Conservation (phyloP, 2,888 invertebrate genomes). For the Plagodis pulveraria region DNA sequence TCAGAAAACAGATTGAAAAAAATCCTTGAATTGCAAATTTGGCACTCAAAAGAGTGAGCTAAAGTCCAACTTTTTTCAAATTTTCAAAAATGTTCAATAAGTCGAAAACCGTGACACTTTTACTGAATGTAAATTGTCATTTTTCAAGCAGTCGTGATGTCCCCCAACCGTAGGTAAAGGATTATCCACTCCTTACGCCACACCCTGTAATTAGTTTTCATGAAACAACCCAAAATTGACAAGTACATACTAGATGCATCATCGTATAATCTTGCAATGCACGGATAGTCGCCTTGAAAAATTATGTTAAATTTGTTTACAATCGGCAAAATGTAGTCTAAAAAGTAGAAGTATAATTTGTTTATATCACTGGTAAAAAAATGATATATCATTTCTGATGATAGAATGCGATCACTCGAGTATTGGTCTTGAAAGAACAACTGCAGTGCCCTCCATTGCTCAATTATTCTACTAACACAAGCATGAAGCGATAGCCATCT, state of each 20-base stretch:
- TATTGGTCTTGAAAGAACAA: conserved; percentile 10
- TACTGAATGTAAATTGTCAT: too few species aligned
- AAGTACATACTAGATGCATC: conserved; percentile 12
- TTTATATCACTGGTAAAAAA: conserved; percentile 8
- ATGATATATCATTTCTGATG: conserved; percentile 15
- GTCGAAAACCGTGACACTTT: too few species aligned
- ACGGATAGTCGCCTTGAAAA: background rate
- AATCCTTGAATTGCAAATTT: too few species aligned
- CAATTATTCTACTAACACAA: conserved; percentile 22
- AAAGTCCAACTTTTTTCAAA: too few species aligned
- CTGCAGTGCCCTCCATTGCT: conserved; percentile 13
- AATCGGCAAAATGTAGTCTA: too few species aligned
- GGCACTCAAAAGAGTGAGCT: too few species aligned
- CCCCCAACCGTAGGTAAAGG: too few species aligned
- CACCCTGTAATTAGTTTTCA: conserved; percentile 14
- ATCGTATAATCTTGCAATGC: conserved; percentile 3
- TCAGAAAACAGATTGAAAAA: too few species aligned
- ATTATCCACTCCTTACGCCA: too few species aligned
- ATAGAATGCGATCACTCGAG: conserved; percentile 12
- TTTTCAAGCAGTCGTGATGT: too few species aligned
- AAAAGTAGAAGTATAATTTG: background rate
- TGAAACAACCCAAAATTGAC: conserved; percentile 12
- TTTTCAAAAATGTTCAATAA: too few species aligned
- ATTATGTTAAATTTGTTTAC: too few species aligned
- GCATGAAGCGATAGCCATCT: conserved; percentile 9